These are phyloP conservation scores for Atrichornis clamosus DNA, from an alignment of 2,113 vertebrate species.

Conservation along the genomic window DNA sequence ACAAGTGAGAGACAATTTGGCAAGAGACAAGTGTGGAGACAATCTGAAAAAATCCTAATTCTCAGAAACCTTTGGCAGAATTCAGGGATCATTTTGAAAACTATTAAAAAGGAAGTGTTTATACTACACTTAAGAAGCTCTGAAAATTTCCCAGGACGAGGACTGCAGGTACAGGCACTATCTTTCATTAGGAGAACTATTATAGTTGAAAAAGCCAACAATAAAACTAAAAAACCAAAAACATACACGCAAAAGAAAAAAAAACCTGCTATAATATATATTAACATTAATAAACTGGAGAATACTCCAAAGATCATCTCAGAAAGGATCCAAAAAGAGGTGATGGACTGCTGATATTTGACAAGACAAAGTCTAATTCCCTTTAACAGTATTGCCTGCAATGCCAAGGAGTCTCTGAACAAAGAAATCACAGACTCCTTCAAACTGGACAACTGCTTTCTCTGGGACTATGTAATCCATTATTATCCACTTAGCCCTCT, in stretches of 20 bases:
- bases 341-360: not conserved
- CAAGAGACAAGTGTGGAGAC: not conserved
- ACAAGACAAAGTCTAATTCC: not conserved
- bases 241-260: not conserved
- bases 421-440: not conserved
- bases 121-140: not conserved
- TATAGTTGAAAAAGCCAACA: not conserved
- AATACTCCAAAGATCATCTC: not conserved
- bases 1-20: not conserved
- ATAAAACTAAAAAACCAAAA: not conserved
- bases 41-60: not conserved
- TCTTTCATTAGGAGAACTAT: not conserved
- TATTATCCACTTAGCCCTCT: not conserved
- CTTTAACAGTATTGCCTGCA: not conserved
- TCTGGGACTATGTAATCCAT: not conserved
- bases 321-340: not conserved
- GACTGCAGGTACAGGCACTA: not conserved
- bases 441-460: not conserved
- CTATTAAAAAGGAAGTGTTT: not conserved
- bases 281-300: not conserved
- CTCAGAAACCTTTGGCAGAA: not conserved
- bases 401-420: not conserved
- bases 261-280: not conserved
- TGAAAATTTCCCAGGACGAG: not conserved
- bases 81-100: not conserved